phyloP scores from a whole-genome alignment of 1,140 invertebrate species.

The Drosophila lacertosa region DNA sequence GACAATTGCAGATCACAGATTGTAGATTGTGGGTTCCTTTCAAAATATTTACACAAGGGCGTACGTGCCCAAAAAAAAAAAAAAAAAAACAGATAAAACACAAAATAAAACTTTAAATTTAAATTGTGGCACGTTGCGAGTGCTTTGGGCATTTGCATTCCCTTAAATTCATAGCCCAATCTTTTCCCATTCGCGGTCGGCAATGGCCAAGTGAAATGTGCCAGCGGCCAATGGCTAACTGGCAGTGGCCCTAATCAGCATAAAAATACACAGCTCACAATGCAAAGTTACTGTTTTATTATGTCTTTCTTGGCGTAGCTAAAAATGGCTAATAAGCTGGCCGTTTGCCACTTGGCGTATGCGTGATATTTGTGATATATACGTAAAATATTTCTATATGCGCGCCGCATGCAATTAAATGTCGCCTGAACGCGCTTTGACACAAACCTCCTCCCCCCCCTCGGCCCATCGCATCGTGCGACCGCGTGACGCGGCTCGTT shows the following conservation, averaged over 20 bases:
- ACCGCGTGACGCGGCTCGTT: neutral
- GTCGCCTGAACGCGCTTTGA: slow-evolving; percentile 30
- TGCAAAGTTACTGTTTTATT: slow-evolving; percentile 1
- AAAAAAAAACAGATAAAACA: no score
- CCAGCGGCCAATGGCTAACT: neutral
- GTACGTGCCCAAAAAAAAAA: slow-evolving; percentile 38
- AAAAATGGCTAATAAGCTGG: slow-evolving; percentile 57
- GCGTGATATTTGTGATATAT: slow-evolving; percentile 63
- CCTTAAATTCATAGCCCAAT: neutral
- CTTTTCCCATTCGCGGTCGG: neutral
- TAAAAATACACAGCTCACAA: slow-evolving; percentile 8
- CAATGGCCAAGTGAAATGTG: slow-evolving; percentile 21
- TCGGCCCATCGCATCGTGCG: slow-evolving; percentile 24
- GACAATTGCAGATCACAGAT: slow-evolving; percentile 4
- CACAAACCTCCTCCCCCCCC: slow-evolving; percentile 6
- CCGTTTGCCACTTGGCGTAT: slow-evolving; percentile 60
- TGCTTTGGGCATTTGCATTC: slow-evolving; percentile 14
- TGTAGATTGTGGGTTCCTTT: slow-evolving; percentile 41
- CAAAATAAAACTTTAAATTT: no score
- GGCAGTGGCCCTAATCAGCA: slow-evolving; percentile 6
- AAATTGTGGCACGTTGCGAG: slow-evolving; percentile 12
- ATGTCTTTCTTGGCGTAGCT: slow-evolving; percentile 2
- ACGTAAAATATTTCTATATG: slow-evolving; percentile 30
- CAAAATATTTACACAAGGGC: slow-evolving; percentile 70
- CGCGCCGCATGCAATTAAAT: slow-evolving; percentile 36